phyloP scores from a whole-genome alignment of 2,113 vertebrate species.

The Lota lota region DNA sequence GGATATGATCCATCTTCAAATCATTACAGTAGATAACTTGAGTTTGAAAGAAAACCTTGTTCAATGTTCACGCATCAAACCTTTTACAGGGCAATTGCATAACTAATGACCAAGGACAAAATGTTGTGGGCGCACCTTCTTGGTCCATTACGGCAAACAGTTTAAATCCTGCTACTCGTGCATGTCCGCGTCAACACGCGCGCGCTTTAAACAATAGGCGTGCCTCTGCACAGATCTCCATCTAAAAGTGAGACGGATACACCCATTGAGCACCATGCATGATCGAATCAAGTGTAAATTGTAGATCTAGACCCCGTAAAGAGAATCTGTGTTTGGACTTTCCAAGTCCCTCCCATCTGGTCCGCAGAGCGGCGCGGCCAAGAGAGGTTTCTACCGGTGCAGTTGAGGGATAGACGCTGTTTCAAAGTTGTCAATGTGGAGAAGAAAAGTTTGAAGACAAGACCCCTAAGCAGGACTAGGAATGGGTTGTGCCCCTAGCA shows the following conservation, averaged over 20 bases:
- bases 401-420: not conserved
- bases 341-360: not conserved
- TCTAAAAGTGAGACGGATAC: too few relatives aligned
- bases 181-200: not conserved
- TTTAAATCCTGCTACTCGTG: conserved; percentile 1
- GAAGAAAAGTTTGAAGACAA: not conserved
- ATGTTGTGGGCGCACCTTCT: not conserved
- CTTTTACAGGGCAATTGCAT: too few relatives aligned
- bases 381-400: not conserved
- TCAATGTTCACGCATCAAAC: too few relatives aligned
- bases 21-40: too few relatives aligned
- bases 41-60: too few relatives aligned
- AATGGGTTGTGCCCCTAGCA: not conserved
- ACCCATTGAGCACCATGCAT: too few relatives aligned
- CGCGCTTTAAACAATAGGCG: conserved; percentile 15
- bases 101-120: too few relatives aligned
- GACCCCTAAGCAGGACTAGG: not conserved
- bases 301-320: too few relatives aligned
- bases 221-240: conserved; percentile 33
- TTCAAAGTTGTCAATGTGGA: not conserved
- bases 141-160: not conserved
- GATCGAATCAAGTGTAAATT: too few relatives aligned
- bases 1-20: too few relatives aligned
- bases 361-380: not conserved
- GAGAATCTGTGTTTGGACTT: not conserved